Evolutionary conservation across 2,113 vertebrate genomes (phyloP), one percentile per base, ranked within the genome.

Genomic region (Plectropomus leopardus): DNA sequence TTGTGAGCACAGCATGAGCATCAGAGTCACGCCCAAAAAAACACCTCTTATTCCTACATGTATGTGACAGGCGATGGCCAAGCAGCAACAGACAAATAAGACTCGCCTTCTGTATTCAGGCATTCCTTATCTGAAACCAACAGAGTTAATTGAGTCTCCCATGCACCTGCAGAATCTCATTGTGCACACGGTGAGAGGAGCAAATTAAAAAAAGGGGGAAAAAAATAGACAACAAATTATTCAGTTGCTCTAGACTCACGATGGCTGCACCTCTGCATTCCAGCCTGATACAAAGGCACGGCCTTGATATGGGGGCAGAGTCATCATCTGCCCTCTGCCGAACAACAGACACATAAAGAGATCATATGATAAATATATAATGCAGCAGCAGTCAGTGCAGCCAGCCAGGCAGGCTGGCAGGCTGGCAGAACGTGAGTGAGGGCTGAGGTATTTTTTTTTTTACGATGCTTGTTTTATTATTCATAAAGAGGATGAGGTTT

Each of bases 401-500:
- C 26, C 73, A 73, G 82, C 34, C 82, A 55, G 74, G 45, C 74
- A 28, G 51, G 60, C 64, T 60, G 82, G 76, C 71, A 77, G 50
- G 65, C 64, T 60, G 84, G 76, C 72, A 78, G 74, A 74, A 86
- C 59, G 24, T 80, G 74, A 88, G 80, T 70, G 82, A 82, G 68
- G 66, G 19, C 68, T 78, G 79, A 82, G 83, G 23, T 50, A 61
- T 47, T 74, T 58, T 45, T 68, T 72, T 78, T 86, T 89, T 89
- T 88, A 91, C 76, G 36, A 90, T 23, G 77, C 74, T 78, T 84
- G 61, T 89, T 93, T 88, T 78, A 92, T 93, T 88, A 93, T 92
- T 93, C 79, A 93, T 92, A 87, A 86, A 81, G 84, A 83, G 78
- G 89, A 89, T 88, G 85, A 79, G 83, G 76, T 90, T 92, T 92